Evolutionary conservation across 2,797 vertebrate genomes (phyloP), one percentile per base, ranked within the genome.

Genomic region (Xenentodon cancila): DNA sequence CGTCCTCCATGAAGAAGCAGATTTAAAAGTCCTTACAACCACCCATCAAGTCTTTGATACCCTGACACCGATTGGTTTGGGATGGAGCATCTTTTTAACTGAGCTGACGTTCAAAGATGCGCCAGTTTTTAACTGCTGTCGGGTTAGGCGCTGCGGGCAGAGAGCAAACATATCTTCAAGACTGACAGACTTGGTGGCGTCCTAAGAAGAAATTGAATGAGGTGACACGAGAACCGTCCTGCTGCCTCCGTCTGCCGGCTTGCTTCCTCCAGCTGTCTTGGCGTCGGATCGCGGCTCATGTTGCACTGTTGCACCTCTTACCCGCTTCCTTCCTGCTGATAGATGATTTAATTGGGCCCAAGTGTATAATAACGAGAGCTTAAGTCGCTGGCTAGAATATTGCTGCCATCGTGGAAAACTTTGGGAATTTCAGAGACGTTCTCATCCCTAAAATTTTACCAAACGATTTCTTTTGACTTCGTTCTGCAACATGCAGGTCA

Each of bases 121-220:
- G 47, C 58, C 61, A 58, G 44, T 71, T 52, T 62, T 46, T 32
- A 40, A 67, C 63, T 43, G 7, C 51, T 8, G 64, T 61, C 68
- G 75, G 79, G 82, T 74, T 48, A 20, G 64, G 71, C 62, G n/a
- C 63, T 18, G 71, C 17, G 73, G 77, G 62, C 73, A 34, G 61
- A 16, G 42, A 37, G 72, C 21, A 44, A 80, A 73, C 71, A 63
- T 64, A 66, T 81, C 68, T 62, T 30, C 60, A 27, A 43, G 32
- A 57, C 66, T 19, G 59, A 71, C 77, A 84, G 88, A 88, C 88
- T 80, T 32, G 52, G 60, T 66, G 86, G 84, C 79, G 80, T 87
- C 86, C 5, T 15, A 20, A 51, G 54, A 20, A 67, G 71, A 60
- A 72, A 71, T 82, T 0, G 75, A 85, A 77, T 60, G 82, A 74